Percentiles rank a stretch among this genome's conserved stretches.
Evolutionary conservation across 2,797 vertebrate genomes (phyloP).

Genomic region (Rhodeus uyekii): DNA sequence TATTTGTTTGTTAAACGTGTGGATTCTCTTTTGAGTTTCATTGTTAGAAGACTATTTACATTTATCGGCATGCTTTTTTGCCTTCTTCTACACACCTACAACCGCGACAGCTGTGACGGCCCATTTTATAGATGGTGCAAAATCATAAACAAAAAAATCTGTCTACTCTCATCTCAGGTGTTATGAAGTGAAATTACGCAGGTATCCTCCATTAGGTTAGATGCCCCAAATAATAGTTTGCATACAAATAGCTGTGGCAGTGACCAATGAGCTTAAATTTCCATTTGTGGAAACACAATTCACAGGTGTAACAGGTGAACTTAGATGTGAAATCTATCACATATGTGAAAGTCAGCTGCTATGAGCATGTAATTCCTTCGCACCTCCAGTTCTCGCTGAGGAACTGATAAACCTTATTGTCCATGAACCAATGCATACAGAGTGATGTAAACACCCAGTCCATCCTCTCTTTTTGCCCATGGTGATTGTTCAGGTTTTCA

Average conservation of each 20-base stretch:
- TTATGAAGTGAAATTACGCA: neutral
- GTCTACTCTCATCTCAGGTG: neutral
- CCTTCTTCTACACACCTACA: no score
- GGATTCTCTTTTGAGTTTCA: no score
- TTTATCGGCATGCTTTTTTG: no score
- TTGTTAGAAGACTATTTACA: no score
- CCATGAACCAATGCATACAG: neutral
- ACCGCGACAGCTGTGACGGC: no score
- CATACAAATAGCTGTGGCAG: neutral
- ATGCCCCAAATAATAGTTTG: neutral
- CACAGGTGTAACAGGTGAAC: slow-evolving; percentile 13
- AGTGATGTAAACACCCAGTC: neutral
- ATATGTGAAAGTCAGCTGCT: neutral
- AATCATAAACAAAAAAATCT: neutral
- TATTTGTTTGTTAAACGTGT: no score
- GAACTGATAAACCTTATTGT: neutral
- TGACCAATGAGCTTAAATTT: neutral
- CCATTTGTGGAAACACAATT: slow-evolving; percentile 19
- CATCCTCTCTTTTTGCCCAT: neutral
- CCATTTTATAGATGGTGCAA: neutral
- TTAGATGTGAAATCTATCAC: slow-evolving; percentile 29
- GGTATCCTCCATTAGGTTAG: neutral
- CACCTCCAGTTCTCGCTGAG: neutral
- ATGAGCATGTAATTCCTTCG: neutral
- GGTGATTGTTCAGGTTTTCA: neutral